phyloP scores from a whole-genome alignment of 2,888 invertebrate species.

The Leptinotarsa tumamoca region DNA sequence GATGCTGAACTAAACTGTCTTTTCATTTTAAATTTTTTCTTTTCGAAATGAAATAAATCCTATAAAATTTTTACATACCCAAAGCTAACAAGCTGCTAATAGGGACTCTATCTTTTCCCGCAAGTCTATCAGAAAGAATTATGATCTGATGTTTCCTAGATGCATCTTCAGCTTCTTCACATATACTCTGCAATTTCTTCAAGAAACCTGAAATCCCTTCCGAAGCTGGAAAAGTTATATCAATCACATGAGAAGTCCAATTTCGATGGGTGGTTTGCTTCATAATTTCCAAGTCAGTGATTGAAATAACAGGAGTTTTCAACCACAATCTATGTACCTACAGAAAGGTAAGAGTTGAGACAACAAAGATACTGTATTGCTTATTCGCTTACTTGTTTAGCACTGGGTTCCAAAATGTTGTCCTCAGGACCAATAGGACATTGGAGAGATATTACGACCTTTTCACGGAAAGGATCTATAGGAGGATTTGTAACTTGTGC shows the following conservation, averaged over 20 bases:
- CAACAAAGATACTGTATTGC: not conserved
- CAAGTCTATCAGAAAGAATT: slow-evolving; percentile 84
- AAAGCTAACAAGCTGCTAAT: slow-evolving; percentile 86
- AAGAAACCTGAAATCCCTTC: slow-evolving; percentile 77
- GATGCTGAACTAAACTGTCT: too few relatives aligned
- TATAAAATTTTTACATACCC: slow-evolving; percentile 62
- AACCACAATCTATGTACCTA: slow-evolving; percentile 85
- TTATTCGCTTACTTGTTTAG: slow-evolving; percentile 72
- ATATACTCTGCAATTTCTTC: slow-evolving; percentile 83
- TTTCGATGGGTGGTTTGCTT: slow-evolving; percentile 85
- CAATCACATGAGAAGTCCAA: slow-evolving; percentile 86
- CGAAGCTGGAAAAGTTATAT: slow-evolving; percentile 86
- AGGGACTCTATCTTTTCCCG: slow-evolving; percentile 75
- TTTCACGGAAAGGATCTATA: slow-evolving; percentile 98
- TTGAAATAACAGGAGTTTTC: slow-evolving; percentile 92
- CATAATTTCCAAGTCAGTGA: slow-evolving; percentile 89
- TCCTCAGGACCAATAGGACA: slow-evolving; percentile 97
- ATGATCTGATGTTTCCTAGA: slow-evolving; percentile 78
- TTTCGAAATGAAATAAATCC: too few relatives aligned
- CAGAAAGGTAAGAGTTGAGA: not conserved
- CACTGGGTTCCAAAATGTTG: slow-evolving; percentile 91
- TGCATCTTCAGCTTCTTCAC: slow-evolving; percentile 84
- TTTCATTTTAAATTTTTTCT: too few relatives aligned
- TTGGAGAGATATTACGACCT: slow-evolving; percentile 97
- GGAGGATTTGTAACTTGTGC: slow-evolving; percentile 99